Evolutionary conservation across 2,888 invertebrate species (phyloP).

Genomic region (Lacanobia oleracea): DNA sequence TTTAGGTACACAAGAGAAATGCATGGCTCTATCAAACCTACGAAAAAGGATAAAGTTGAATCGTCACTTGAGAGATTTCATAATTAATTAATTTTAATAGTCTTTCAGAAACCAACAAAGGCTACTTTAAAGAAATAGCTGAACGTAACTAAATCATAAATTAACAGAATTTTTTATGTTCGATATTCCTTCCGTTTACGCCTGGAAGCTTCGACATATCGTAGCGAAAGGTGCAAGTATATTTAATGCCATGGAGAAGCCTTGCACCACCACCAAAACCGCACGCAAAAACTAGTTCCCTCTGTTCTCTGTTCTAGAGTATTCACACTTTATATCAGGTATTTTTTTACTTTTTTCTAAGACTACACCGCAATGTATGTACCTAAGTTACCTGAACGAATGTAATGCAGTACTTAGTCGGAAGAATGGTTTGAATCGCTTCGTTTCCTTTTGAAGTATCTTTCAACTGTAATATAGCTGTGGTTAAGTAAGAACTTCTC

Average conservation of each 20-base stretch:
- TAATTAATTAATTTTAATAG: too few relatives aligned
- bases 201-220: background rate
- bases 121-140: background rate
- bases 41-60: too few relatives aligned
- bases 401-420: background rate
- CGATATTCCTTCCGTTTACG: too few relatives aligned
- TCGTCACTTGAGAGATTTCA: too few relatives aligned
- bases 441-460: background rate
- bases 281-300: background rate
- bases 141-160: background rate
- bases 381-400: background rate
- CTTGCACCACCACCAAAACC: slow-evolving; percentile 1
- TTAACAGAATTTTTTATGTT: background rate
- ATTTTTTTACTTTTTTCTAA: slow-evolving; percentile 6
- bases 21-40: too few relatives aligned
- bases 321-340: background rate
- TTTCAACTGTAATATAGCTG: background rate
- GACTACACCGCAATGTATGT: background rate
- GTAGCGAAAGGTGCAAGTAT: background rate
- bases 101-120: too few relatives aligned
- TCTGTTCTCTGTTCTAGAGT: background rate
- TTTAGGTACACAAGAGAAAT: too few relatives aligned
- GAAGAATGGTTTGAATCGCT: background rate
- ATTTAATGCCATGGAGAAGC: slow-evolving; percentile 1
- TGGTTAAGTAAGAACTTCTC: background rate